Evolutionary conservation across 2,797 vertebrate species (phyloP), one percentile per base, ranked within the genome.

Genomic region (Sebastiscus albofasciatus): DNA sequence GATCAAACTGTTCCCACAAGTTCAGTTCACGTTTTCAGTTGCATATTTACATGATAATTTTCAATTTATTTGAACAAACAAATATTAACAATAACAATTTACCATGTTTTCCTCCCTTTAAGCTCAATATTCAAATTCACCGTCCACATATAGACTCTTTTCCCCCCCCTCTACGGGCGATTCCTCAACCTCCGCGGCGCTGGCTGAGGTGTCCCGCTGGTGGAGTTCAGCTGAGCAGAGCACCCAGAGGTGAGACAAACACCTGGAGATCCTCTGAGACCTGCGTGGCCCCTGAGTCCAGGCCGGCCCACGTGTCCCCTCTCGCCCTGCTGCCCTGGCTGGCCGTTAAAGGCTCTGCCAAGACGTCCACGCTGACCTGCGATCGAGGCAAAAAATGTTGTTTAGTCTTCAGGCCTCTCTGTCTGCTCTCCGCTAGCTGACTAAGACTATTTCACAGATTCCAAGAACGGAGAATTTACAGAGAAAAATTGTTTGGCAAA

Each of bases 241-340:
- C 96, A 97, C 22, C 93, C 95, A 42, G 94, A 94, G 71, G 94
- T 93, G 86, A 94, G 13, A 54, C 96, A 97, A 52, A 96, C 81
- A 26, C 96, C 96, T n/a, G 96, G 96, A 64, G 95, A 82, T 9
- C 96, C 96, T 65, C 88, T 93, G 74, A 95, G 92, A 87, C 96
- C 96, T 2, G 91, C 46, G 64, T 96, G 94, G 29, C 96, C 96
- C 87, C 91, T 93, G 64, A 95, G 84, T 55, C 97, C 96, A n/a
- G 88, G 92, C 14, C 72, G 91, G 18, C 96, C 96, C 8, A 66
- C 79, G 5, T 95, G 94, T 18, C 96, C 96, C 71, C 94, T 91
- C 77, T 95, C 94, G 10, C 96, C 97, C 64, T 88, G 91, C 39
- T 87, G 91, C 52, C 96, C 96, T 31, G 96, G 95, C 70, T 93